Evolutionary conservation across 2,797 vertebrate species (phyloP), one percentile per base, ranked within the genome.

Genomic region (Stomatorhinus walkeri): DNA sequence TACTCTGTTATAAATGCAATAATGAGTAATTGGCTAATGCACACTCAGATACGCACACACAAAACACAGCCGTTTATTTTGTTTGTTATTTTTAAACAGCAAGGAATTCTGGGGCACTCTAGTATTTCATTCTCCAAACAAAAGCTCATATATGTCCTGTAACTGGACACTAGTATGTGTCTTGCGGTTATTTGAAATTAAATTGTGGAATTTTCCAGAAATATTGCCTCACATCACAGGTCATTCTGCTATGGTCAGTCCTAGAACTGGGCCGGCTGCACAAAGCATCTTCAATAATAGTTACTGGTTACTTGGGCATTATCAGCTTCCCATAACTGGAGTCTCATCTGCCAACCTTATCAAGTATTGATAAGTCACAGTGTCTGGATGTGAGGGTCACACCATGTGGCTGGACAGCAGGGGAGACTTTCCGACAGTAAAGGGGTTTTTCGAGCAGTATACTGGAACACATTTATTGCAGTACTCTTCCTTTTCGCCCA

Each of bases 401-500:
- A 87, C 24, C 46, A 54, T 9, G 36, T 8, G 12, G 4, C 51
- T 14, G 46, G 28, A 84, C 24, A 28, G n/a, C 28, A 54, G 19
- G 43, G 40, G 46, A 54, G 48, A 64, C 46, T 32, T 52, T 7
- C 32, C 14, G 48, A 24, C 28, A 52, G 79, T 54, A 32, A 49
- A 88, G 24, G 32, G 6, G 40, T 54, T 56, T 56, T 36, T 56
- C 4, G 28, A 28, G 76, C 49, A 54, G 16, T 16, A 40, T 36
- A 83, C 32, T 56, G 22, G 19, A 52, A 22, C 12, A 54, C 12
- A 8, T 43, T 59, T 46, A 14, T 83, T 48, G 4, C 36, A 48
- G 1, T 84, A 6, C 16, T 86, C 51, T 89, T 90, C 88, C 72
- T 88, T 87, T 76, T 48, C 24, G 19, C 85, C 51, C 22, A 56